Conservation (phyloP, 2,797 vertebrate species). For the Spinus pinus region DNA sequence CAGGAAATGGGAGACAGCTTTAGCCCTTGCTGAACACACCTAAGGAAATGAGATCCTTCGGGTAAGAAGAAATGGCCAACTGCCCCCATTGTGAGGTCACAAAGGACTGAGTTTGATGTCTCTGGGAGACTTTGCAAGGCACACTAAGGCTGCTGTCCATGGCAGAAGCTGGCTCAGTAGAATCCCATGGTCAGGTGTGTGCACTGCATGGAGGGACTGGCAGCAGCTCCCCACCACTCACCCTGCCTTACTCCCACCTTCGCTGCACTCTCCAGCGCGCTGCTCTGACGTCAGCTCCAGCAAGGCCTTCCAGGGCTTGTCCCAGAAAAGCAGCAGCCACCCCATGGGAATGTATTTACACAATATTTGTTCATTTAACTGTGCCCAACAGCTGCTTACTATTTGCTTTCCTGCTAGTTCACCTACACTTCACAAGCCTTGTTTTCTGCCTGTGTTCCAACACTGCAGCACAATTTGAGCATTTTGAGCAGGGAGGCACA, state of each 20-base stretch:
- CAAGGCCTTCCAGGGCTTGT: background rate
- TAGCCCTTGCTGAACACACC: background rate
- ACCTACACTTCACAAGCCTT: background rate
- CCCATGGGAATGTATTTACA: background rate
- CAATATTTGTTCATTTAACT: background rate
- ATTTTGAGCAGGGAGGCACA: background rate
- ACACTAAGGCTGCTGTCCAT: rapidly evolving
- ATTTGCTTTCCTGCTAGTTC: background rate
- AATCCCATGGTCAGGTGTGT: background rate
- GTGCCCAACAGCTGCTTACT: background rate
- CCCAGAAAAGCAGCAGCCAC: background rate
- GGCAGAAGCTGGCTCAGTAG: background rate
- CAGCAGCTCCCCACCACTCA: background rate
- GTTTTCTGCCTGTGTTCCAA: background rate
- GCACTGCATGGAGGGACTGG: rapidly evolving
- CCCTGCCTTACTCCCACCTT: background rate
- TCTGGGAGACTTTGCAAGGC: background rate
- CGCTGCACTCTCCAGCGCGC: background rate
- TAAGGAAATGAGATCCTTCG: background rate
- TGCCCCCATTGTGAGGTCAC: background rate
- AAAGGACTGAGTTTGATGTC: background rate
- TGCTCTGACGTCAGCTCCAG: background rate
- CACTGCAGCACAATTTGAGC: background rate
- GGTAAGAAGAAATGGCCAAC: background rate
- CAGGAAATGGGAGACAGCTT: background rate